Evolutionary conservation across 1,140 invertebrate genomes (phyloP), one percentile per base, ranked within the genome.

Genomic region (Magallana angulata): DNA sequence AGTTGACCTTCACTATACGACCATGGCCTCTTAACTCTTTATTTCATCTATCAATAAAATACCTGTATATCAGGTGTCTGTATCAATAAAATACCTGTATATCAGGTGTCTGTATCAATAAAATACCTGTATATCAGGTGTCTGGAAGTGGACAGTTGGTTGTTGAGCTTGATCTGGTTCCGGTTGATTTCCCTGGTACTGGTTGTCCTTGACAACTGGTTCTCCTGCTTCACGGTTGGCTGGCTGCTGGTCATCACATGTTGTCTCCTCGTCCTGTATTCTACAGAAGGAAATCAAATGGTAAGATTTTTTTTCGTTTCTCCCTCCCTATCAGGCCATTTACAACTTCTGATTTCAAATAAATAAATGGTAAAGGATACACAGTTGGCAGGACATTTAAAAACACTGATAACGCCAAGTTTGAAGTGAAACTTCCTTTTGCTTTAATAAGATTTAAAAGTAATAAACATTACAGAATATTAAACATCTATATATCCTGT

Each of bases 381-480:
- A 76, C 24, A 18, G 8, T 76, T 76, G 68, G 8, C 68, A 76
- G 24, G 24, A 8, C 9, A 30, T 76, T 48, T 76, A 30, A 76
- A 76, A 24, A 30, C 18, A 76, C 68, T 71, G 68, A 71, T 71
- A 71, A 71, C 68, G 36, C 24, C 7, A 24, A 12, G 7, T 76
- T 76, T 76, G 12, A 76, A 30, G 18, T 12, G 68, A 76, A 30
- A 76, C 68, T 76, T 76, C 68, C 68, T 76, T 76, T 76, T 36
- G 68, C 30, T 76, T 76, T 12, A 48, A 30, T 12, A 76, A 76
- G 68, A 76, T 76, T 76, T 76, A 76, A 76, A 76, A 30, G 68
- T 36, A 30, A 76, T 76, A 76, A 76, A 76, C 68, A 76, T 76
- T 16, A 62, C 24, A 76, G 68, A 76, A 76, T 36, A 76, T 76